Base-by-base conservation (phyloP, 2,888 invertebrate species). In the Lottia gigantea region DNA sequence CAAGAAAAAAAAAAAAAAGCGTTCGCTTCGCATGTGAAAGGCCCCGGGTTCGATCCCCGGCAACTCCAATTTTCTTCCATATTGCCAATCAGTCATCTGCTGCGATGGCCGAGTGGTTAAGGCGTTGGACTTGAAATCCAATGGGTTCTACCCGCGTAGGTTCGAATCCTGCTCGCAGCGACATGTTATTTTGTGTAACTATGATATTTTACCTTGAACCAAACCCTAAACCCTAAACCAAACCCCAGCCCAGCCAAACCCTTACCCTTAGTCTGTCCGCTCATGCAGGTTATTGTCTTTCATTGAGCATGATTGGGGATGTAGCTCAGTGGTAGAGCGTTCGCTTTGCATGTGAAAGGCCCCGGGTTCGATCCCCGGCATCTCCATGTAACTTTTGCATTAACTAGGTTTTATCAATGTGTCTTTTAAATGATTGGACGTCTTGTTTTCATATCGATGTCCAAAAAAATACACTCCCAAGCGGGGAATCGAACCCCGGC, bases 271-370 rank as follows among this genome's bases (percentile, higher is more conserved):
- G n/a, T n/a, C n/a, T n/a, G n/a, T n/a, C n/a, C n/a, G n/a, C n/a
- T n/a, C n/a, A n/a, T n/a, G n/a, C n/a, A n/a, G n/a, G n/a, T n/a
- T n/a, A n/a, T n/a, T n/a, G n/a, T n/a, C n/a, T n/a, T n/a, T n/a
- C n/a, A n/a, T n/a, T n/a, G n/a, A n/a, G n/a, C n/a, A 31, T 31
- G 31, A n/a, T 63, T 68, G 74, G 76, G 76, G 76, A 73, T 76
- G 76, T 76, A 68, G 76, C 76, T 76, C 76, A 76, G 76, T 74
- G 76, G 76, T 76, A 76, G 76, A 76, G 74, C 76, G 76, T 74
- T 74, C 76, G 76, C 76, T 76, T 76, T 74, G 76, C 76, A 76
- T 76, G 76, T 76, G 74, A 76, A 74, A 76, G 76, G 76, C 76
- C 76, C 76, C 74, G 76, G 73, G 74, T 76, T 76, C 76, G 74